A percentile compares a stretch with the other conserved stretches of the same genome.
phyloP scores from a whole-genome alignment of 2,113 vertebrate genomes.

The Ondatra zibethicus region DNA sequence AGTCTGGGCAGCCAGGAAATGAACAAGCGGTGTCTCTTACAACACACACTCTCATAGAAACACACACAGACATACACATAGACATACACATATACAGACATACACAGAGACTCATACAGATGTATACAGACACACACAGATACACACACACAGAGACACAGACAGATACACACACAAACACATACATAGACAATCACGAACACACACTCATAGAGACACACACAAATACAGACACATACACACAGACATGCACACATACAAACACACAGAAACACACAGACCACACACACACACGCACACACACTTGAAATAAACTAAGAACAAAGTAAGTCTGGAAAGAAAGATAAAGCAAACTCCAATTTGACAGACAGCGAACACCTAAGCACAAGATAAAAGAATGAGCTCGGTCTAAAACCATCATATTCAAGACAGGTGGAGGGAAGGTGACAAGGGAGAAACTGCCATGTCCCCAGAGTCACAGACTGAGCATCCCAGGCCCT shows the following conservation, averaged over 20 bases:
- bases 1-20: too few species aligned
- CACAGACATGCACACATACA: not conserved
- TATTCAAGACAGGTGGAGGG: not conserved
- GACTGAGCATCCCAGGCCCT: fast-evolving
- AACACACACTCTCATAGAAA: not conserved
- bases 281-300: too few species aligned
- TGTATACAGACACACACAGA: too few species aligned
- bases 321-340: not conserved
- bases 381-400: not conserved
- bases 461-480: fast-evolving
- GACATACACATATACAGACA: not conserved
- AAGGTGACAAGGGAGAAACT: too few species aligned
- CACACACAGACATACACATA: not conserved
- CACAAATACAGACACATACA: not conserved
- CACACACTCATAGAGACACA: not conserved
- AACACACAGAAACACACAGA: not conserved
- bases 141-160: too few species aligned
- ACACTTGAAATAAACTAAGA: not conserved
- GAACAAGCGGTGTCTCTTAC: too few species aligned
- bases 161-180: not conserved
- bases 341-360: not conserved
- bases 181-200: too few species aligned
- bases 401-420: not conserved
- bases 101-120: too few species aligned
- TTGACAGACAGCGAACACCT: not conserved